Conservation (phyloP, 2,113 vertebrate genomes). For the Amia ocellicauda region DNA sequence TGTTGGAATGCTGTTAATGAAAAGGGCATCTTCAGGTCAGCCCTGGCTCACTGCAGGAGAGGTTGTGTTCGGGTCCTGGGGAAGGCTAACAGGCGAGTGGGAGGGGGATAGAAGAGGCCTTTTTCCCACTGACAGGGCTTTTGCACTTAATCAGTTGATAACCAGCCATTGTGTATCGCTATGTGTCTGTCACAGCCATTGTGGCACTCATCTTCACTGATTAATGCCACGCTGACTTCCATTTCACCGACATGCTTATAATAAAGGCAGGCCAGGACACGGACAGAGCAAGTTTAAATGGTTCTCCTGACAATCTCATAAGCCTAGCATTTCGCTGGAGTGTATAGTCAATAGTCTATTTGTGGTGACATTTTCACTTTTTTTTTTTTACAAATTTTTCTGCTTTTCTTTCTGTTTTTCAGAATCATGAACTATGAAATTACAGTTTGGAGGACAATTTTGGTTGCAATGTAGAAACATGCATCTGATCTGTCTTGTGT, state of each 20-base stretch:
- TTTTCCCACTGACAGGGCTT: slow-evolving; percentile 37
- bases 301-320: no score
- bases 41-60: slow-evolving; percentile 45
- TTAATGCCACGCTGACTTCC: neutral
- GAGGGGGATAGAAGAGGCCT: slow-evolving; percentile 20
- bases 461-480: no score
- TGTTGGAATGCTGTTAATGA: slow-evolving; percentile 64
- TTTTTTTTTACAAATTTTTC: no score
- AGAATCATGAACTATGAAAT: no score
- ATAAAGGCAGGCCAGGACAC: no score
- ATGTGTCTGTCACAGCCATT: slow-evolving; percentile 16
- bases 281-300: no score
- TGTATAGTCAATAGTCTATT: no score
- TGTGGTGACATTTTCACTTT: no score
- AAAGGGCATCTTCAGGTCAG: slow-evolving; percentile 61
- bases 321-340: no score
- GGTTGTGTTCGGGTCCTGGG: slow-evolving; percentile 53
- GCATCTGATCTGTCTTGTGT: no score
- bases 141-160: slow-evolving; percentile 14
- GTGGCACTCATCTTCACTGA: slow-evolving; percentile 6
- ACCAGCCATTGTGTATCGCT: slow-evolving; percentile 2
- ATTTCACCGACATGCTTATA: neutral
- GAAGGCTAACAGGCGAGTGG: slow-evolving; percentile 54
- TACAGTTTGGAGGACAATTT: no score
- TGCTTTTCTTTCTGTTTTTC: no score